Evolutionary conservation across 2,797 vertebrate species (phyloP), one percentile per base, ranked within the genome.

Genomic region (Diplodus sargus): DNA sequence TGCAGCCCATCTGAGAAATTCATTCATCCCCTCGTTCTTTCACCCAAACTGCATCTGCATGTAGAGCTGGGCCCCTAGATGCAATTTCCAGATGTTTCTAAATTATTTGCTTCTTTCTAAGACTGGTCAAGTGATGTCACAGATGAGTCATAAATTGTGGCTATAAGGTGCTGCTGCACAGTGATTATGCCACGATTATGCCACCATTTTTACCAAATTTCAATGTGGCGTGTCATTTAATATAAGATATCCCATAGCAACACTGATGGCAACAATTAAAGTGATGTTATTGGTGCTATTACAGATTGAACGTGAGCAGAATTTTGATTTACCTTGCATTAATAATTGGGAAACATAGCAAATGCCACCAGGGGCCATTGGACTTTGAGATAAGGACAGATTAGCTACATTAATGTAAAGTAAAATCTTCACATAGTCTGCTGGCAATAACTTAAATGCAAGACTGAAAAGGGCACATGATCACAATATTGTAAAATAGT

Each of bases 61-160:
- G 90, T 82, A 79, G 65, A 86, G 77, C 75, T 70, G 39, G 69
- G 72, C 74, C 85, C 81, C 81, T 70, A 89, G 70, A 91, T 70
- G 67, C 63, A 85, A 77, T 85, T 74, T 87, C 86, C 91, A 93
- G 91, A 94, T 93, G 89, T 90, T 79, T 87, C 70, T 62, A 60
- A 81, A 86, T 87, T 68, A 66, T 61, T 82, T 52, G 28, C 62
- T 65, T 63, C 57, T 75, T 75, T 78, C 56, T 74, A 69, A 69
- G 61, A 73, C 52, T 42, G 47, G 59, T 12, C 34, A 61, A 52
- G 10, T 66, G 43, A 62, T 86, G 65, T 56, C 78, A 63, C 53
- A 82, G 28, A 75, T 28, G 63, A 45, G 57, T 82, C 62, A 69
- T 25, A 62, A 3, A 17, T 65, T 82, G 62, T 39, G 49, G 45